Conservation (phyloP, 30 jellyfish, hydroid and myxozoan species). For the Clytia hemisphaerica region DNA sequence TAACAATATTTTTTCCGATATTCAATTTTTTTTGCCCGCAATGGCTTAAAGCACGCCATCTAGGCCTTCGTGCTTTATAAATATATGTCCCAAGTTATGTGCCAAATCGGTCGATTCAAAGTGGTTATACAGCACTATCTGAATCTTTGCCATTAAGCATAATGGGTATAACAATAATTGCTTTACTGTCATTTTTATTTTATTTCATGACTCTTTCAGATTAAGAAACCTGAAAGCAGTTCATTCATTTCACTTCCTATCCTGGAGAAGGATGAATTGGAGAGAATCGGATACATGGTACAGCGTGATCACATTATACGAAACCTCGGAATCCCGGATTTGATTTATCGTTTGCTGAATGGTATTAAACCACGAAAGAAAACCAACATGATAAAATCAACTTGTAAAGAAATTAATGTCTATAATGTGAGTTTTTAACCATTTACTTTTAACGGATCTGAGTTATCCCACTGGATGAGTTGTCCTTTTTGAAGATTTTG, state of each 20-base stretch:
- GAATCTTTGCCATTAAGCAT: not conserved
- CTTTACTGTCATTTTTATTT: not conserved
- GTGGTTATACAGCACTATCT: no score
- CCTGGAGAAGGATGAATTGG: conserved; percentile 64
- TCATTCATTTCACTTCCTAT: conserved; percentile 49
- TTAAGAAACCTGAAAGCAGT: conserved; percentile 11
- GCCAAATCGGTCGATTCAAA: no score
- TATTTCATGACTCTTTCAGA: conserved; percentile 6
- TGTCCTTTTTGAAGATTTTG: no score
- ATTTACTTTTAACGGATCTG: no score
- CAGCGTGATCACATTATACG: conserved; percentile 65
- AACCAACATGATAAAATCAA: not conserved
- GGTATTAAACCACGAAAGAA: conserved; percentile 16
- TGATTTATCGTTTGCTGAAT: conserved; percentile 44
- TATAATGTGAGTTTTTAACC: no score
- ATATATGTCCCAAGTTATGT: no score
- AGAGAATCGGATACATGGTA: conserved; percentile 55
- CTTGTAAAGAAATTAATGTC: no score
- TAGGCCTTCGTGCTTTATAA: no score
- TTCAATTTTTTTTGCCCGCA: no score
- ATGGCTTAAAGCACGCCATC: no score
- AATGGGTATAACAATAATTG: not conserved
- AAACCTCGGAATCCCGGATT: conserved; percentile 56
- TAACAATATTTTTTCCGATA: no score
- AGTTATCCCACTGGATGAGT: no score